phyloP scores from a whole-genome alignment of 2,888 invertebrate genomes.

The Pantelozetes paolii region DNA sequence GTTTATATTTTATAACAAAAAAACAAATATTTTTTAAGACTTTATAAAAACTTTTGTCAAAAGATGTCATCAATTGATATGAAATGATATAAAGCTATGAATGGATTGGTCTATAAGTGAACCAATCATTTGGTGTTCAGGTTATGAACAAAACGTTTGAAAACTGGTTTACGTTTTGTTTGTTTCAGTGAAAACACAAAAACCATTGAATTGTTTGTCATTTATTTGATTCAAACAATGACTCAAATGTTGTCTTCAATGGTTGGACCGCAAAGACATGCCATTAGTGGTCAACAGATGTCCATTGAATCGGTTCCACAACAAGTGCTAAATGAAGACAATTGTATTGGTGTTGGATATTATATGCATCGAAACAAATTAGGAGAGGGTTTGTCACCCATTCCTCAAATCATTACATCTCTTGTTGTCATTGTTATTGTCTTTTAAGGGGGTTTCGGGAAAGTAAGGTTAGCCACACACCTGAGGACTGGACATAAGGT shows the following conservation, averaged over 20 bases:
- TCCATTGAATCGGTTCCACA: not conserved
- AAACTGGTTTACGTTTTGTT: not conserved
- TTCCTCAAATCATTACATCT: not conserved
- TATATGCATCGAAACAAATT: slow-evolving; percentile 44
- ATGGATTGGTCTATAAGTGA: not conserved
- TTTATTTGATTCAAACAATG: not conserved
- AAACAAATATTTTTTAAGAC: no score
- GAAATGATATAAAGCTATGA: not conserved
- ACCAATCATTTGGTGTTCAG: not conserved
- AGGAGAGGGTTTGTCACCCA: slow-evolving; percentile 42
- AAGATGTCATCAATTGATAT: not conserved
- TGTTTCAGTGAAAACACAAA: no score
- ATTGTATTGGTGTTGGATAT: slow-evolving; percentile 41
- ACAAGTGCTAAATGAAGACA: slow-evolving; percentile 38
- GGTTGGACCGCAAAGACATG: slow-evolving; percentile 41
- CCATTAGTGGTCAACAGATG: not conserved
- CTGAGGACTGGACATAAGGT: slow-evolving; percentile 72
- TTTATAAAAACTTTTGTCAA: no score
- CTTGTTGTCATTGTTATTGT: not conserved
- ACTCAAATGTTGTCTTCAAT: slow-evolving; percentile 16
- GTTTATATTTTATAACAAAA: no score
- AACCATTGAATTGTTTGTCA: not conserved
- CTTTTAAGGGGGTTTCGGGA: slow-evolving; percentile 69
- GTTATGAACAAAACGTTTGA: not conserved
- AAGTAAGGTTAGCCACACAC: slow-evolving; percentile 73